Conservation (phyloP, 2,797 vertebrate genomes). For the Rallus crepitans region DNA sequence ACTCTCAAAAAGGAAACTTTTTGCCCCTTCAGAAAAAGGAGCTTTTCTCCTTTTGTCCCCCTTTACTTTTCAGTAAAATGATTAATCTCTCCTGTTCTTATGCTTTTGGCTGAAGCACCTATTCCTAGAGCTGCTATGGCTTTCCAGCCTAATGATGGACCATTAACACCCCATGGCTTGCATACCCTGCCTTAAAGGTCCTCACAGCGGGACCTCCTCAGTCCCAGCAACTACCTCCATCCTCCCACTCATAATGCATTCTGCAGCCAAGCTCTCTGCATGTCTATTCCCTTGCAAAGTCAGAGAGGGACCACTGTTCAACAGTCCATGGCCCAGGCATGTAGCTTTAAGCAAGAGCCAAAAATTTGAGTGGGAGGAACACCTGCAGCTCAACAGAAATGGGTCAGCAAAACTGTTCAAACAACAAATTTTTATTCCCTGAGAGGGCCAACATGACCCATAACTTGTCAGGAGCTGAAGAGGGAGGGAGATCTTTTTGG, state of each 20-base stretch:
- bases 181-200: background rate
- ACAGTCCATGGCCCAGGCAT: background rate
- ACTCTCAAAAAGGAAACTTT: background rate
- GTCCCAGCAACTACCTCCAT: background rate
- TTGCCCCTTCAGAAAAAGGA: background rate
- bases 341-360: background rate
- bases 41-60: background rate
- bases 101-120: slow-evolving; percentile 39
- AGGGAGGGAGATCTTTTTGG: background rate
- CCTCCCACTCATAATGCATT: background rate
- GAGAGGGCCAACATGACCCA: background rate
- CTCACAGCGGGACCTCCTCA: slow-evolving; percentile 45
- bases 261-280: slow-evolving; percentile 35
- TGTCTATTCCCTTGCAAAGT: slow-evolving; percentile 29
- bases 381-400: slow-evolving; percentile 39
- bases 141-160: background rate
- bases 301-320: slow-evolving; percentile 11
- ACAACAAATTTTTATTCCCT: background rate
- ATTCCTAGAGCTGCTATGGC: background rate
- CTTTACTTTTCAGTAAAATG: background rate
- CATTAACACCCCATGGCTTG: slow-evolving; percentile 37
- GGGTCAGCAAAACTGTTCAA: slow-evolving; percentile 14
- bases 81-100: background rate
- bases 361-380: slow-evolving; percentile 49
- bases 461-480: background rate